Base-by-base conservation (phyloP, 2,888 invertebrate species). In the Adelphocoris suturalis region DNA sequence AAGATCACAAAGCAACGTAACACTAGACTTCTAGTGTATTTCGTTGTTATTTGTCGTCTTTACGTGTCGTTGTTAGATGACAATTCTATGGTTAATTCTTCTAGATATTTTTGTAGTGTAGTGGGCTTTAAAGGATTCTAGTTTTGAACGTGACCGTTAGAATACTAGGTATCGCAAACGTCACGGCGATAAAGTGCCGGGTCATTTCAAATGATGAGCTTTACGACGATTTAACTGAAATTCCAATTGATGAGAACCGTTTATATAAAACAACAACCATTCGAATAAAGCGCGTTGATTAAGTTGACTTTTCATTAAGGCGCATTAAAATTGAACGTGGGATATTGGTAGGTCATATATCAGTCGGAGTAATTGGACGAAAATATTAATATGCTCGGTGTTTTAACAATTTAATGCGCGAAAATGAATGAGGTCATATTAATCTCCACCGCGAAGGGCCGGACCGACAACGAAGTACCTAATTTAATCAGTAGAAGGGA, bases 401-500 rank as follows among this genome's bases (percentile, higher is more conserved):
- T 46, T 78, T 37, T 78, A 86, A 80, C 80, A 88, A 88, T 80
- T 80, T 88, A 57, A 55, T 28, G 78, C 48, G 19, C 27, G 28
- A 78, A 87, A 57, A 87, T 87, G 61, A 87, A 76, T 87, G 87
- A 76, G 75, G 28, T 48, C 47, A 87, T 78, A 78, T 87, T 87
- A 87, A 37, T 78, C 78, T 76, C 9, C 27, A 27, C 76, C 78
- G 19, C 78, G 37, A 37, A 37, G 37, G 37, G 37, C 37, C 37
- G 37, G 16, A 52, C 19, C 16, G 57, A 37, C 78, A 90, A 82
- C 12, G 68, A 68, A 46, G 76, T 90, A 37, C 37, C 37, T 37
- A 90, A 90, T 90, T 90, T 88, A 88, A 90, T 88, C 84, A 90
- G 86, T 82, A 81, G 61, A 48, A 75, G 16, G 78, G 78, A 47